Percentiles rank a stretch among this genome's conserved stretches.
These are phyloP conservation scores for Vulpes vulpes DNA, from an alignment of 2,113 vertebrate genomes.

Conservation along the genomic window DNA sequence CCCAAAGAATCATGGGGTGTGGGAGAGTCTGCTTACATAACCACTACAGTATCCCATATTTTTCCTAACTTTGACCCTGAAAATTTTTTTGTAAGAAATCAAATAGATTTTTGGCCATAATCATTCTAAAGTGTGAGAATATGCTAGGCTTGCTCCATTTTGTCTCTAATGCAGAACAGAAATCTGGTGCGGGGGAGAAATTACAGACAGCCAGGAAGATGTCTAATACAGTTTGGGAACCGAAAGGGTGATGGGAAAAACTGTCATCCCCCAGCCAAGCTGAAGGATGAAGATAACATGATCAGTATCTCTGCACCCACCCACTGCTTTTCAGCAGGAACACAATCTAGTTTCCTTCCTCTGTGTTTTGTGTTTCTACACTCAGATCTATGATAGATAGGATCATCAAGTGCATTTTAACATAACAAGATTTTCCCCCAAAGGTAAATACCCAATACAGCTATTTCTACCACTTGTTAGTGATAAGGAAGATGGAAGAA, in stretches of 20 bases:
- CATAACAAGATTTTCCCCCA: neutral
- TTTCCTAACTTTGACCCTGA: neutral
- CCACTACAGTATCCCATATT: too few species aligned
- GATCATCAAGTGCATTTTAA: slow-evolving; percentile 59
- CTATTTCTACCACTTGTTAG: slow-evolving; percentile 40
- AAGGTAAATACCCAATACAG: slow-evolving; percentile 47
- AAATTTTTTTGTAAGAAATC: neutral
- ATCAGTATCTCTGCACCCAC: neutral
- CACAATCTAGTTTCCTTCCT: slow-evolving; percentile 39
- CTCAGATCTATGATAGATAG: slow-evolving; percentile 46
- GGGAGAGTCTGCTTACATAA: neutral
- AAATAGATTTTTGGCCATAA: slow-evolving; percentile 27
- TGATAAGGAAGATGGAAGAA: slow-evolving; percentile 40
- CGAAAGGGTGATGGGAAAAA: slow-evolving; percentile 37
- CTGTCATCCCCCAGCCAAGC: neutral
- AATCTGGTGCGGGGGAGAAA: slow-evolving; percentile 50
- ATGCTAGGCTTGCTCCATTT: slow-evolving; percentile 38
- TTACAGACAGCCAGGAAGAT: slow-evolving; percentile 3
- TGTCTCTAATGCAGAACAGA: slow-evolving; percentile 34
- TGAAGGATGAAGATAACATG: slow-evolving; percentile 55
- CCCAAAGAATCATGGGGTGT: neutral
- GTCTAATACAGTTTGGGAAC: neutral
- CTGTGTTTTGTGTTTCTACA: slow-evolving; percentile 14
- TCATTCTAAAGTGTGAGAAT: slow-evolving; percentile 28
- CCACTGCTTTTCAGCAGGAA: slow-evolving; percentile 12